Percentiles rank a stretch among this genome's conserved stretches.
Conservation (phyloP, 2,888 invertebrate species). For the Exocentrus adspersus region DNA sequence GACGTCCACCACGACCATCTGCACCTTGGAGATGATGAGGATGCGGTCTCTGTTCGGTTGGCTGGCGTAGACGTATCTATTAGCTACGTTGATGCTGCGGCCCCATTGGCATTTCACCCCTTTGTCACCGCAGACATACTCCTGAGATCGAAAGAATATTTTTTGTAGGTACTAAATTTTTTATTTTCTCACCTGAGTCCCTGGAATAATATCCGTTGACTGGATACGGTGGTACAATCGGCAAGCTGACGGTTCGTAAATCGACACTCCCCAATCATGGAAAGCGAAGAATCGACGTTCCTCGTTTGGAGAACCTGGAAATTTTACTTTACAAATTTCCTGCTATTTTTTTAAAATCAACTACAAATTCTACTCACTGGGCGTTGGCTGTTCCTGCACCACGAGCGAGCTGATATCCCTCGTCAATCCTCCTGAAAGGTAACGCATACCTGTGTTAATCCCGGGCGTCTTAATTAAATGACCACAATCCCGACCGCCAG, state of each 20-base stretch:
- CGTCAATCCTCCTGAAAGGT: conserved; percentile 68
- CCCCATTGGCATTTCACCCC: conserved; percentile 77
- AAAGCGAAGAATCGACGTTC: conserved; percentile 78
- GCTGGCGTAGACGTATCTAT: conserved; percentile 76
- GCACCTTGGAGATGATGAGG: conserved; percentile 76
- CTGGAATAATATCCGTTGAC: conserved; percentile 76
- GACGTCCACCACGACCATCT: conserved; percentile 78
- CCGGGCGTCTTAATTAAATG: conserved; percentile 30
- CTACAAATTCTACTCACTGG: conserved; percentile 65
- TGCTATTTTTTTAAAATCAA: conserved; percentile 11
- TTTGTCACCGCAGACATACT: conserved; percentile 77
- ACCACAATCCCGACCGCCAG: conserved; percentile 5
- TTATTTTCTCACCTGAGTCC: conserved; percentile 71
- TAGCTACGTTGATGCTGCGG: conserved; percentile 75
- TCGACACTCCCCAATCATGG: conserved; percentile 78
- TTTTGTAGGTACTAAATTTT: too few species aligned
- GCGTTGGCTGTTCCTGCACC: conserved; percentile 76
- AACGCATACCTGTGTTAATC: conserved; percentile 29
- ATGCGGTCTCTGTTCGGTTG: conserved; percentile 78
- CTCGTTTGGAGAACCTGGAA: conserved; percentile 68
- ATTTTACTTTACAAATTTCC: too few species aligned
- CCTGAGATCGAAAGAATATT: conserved; percentile 58
- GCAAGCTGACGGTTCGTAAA: conserved; percentile 78
- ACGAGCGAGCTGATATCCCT: conserved; percentile 78
- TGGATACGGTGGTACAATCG: conserved; percentile 76